Evolutionary conservation across 2,888 invertebrate species (phyloP), one percentile per base, ranked within the genome.

Genomic region (Choreutis nemorana): DNA sequence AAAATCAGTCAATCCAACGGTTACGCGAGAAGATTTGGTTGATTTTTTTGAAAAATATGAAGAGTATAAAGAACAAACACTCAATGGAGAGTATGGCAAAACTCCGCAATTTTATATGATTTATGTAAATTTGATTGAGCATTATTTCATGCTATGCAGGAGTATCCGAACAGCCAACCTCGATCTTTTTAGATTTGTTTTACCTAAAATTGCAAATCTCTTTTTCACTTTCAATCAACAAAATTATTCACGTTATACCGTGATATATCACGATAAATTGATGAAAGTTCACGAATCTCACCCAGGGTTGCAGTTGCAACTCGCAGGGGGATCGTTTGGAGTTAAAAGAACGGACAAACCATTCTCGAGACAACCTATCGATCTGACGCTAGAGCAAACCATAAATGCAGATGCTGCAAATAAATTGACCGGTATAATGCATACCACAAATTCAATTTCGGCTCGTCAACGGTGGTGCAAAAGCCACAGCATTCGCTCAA

Each of bases 331-430:
- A 23, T 42, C 2, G 6, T 41, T 44, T 25, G 40, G 46, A 3
- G 36, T 46, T 22, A 31, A 36, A 37, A 23, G 44, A 22, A 46
- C 44, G 1, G 28, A 21, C 13, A 40, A 39, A 18, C 26, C 37
- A 7, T 46, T 45, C 30, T 42, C 43, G n/a, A 41, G 30, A 28
- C 36, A 37, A 35, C 42, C 42, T 2, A 37, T 46, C 33, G 46
- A 48, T 15, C 28, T 45, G 2, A 28, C 29, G 1, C 12, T 55
- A 7, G 55, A 55, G 26, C 52, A 55, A 34, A 57, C 55, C 2
- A 50, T 56, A 3, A 58, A 55, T 35, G 53, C 50, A 27, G 54
- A 59, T 35, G 51, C 55, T 29, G 50, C 40, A 8, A 41, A 36
- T 16, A 45, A 34, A 36, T 34, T 52, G 4, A 46, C 48, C 18